Evolutionary conservation across 1,140 invertebrate species (phyloP).

Genomic region (Acyrthosiphon pisum): DNA sequence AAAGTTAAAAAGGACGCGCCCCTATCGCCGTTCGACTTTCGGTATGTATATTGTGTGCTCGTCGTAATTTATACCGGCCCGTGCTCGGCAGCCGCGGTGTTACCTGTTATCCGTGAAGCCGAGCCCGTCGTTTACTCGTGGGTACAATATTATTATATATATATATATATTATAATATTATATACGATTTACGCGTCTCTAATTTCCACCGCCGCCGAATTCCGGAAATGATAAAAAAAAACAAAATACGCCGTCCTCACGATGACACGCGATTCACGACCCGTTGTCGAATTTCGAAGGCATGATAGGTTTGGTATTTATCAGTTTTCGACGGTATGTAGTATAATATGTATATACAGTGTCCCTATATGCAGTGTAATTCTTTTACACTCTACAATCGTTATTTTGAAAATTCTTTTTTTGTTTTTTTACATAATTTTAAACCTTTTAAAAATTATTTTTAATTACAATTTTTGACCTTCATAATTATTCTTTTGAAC

Average conservation of each 20-base stretch:
- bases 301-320: neutral
- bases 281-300: neutral
- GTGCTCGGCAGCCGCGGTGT: neutral
- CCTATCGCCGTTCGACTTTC: neutral
- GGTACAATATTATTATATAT: neutral
- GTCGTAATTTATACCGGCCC: neutral
- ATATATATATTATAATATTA: neutral
- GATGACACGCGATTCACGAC: neutral
- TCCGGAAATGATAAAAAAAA: neutral
- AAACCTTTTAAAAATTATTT: too few species aligned
- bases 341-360: neutral
- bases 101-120: neutral
- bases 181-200: neutral
- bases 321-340: neutral
- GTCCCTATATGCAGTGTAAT: too few species aligned
- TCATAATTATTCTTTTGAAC: too few species aligned
- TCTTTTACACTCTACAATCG: too few species aligned
- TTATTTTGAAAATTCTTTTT: too few species aligned
- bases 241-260: neutral
- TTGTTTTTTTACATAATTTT: too few species aligned
- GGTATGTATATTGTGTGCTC: neutral
- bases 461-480: too few species aligned
- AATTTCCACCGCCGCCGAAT: neutral
- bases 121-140: neutral
- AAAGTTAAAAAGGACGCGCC: conserved; percentile 23